phyloP scores from a whole-genome alignment of 2,113 vertebrate genomes.

The Chaetops frenatus region DNA sequence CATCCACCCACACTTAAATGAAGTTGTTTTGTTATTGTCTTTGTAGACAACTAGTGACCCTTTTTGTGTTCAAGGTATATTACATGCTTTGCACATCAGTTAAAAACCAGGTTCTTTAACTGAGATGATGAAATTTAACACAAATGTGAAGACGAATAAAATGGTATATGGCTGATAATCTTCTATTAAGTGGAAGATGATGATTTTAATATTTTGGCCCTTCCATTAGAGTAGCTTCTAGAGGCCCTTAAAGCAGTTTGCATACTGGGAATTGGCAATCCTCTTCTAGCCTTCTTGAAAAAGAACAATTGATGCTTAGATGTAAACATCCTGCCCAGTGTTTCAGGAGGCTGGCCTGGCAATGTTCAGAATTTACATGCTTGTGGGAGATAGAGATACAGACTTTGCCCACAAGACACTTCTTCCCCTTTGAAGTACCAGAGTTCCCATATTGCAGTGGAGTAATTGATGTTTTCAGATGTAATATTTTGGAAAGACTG shows the following conservation, averaged over 20 bases:
- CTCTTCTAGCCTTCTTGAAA: not conserved
- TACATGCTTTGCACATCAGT: not conserved
- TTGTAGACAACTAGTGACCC: not conserved
- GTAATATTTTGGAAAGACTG: not conserved
- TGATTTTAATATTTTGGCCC: not conserved
- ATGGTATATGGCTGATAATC: not conserved
- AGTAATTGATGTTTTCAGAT: not conserved
- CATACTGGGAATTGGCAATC: not conserved
- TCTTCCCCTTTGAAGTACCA: not conserved
- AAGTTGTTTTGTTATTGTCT: not conserved
- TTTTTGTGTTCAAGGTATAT: not conserved
- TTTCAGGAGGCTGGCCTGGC: not conserved
- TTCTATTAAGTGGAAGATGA: not conserved
- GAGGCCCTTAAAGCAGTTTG: not conserved
- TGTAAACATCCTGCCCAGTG: not conserved
- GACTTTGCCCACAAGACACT: not conserved
- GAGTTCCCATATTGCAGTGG: not conserved
- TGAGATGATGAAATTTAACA: not conserved
- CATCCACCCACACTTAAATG: not conserved
- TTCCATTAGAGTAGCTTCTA: not conserved
- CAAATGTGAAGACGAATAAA: accelerated
- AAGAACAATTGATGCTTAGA: not conserved
- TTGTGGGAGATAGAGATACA: not conserved
- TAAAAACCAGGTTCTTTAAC: not conserved
- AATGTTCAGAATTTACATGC: not conserved